phyloP scores from a whole-genome alignment of 30 jellyfish, hydroid and myxozoan species.

The Aurelia aurita region DNA sequence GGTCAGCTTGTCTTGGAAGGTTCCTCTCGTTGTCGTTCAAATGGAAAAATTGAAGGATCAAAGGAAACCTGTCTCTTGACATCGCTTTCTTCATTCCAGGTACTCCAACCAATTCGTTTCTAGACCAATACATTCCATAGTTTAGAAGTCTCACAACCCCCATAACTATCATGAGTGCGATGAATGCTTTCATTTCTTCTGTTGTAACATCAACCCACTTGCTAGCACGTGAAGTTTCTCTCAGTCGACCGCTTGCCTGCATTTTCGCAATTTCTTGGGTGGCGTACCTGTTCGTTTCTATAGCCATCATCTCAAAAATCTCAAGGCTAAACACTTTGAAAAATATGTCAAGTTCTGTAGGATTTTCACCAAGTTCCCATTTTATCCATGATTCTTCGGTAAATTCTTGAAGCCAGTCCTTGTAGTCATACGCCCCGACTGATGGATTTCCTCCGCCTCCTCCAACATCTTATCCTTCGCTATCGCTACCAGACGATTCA shows the following conservation, averaged over 20 bases:
- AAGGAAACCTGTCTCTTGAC: conserved; percentile 23
- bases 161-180: background rate
- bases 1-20: background rate
- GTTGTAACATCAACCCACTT: conserved; percentile 20
- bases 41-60: conserved; percentile 18
- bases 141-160: conserved; percentile 29
- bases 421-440: background rate
- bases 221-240: conserved; percentile 20
- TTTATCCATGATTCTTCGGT: background rate
- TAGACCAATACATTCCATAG: conserved; percentile 19
- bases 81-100: conserved; percentile 2
- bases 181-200: conserved; percentile 33
- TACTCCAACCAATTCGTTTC: background rate
- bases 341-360: background rate
- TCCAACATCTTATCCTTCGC: too few species aligned
- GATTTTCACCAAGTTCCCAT: background rate
- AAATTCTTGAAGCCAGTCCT: conserved; percentile 10
- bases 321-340: conserved; percentile 1
- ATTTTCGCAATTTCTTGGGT: background rate
- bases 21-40: conserved; percentile 9
- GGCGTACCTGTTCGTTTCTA: conserved; percentile 23
- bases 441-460: background rate
- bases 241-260: background rate
- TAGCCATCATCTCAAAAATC: background rate
- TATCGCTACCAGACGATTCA: too few species aligned